These are phyloP conservation scores for Helicolenus hilgendorfi DNA, from an alignment of 2,797 vertebrate genomes.

Conservation along the genomic window DNA sequence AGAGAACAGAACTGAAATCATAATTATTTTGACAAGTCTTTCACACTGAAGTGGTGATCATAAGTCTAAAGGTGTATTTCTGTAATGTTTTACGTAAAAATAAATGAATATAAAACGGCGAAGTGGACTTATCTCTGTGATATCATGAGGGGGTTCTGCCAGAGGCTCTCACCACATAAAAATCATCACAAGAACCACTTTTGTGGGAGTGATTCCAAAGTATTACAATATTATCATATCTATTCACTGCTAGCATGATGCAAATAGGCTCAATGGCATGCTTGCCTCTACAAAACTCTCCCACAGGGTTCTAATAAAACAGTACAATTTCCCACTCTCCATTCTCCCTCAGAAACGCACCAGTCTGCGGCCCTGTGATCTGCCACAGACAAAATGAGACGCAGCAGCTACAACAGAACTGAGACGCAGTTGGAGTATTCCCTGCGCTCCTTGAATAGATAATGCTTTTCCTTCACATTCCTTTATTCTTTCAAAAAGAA, in stretches of 20 bases:
- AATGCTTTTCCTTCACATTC: conserved; percentile 91
- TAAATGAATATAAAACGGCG: conserved; percentile 13
- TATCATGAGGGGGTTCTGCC: conserved; percentile 37
- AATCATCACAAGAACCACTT: conserved; percentile 71
- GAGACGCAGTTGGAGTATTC: conserved; percentile 86
- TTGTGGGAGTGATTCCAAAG: conserved; percentile 72
- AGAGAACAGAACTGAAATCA: conserved; percentile 36
- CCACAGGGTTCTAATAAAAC: conserved; percentile 88
- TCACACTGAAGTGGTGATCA: neutral
- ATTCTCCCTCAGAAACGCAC: conserved; percentile 81
- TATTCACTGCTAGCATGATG: conserved; percentile 86
- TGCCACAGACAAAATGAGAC: conserved; percentile 91
- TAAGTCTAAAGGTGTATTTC: neutral
- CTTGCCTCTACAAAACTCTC: conserved; percentile 90
- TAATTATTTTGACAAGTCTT: conserved; percentile 32
- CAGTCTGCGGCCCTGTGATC: conserved; percentile 89
- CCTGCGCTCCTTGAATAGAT: conserved; percentile 91
- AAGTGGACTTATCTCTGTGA: conserved; percentile 28
- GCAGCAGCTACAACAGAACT: conserved; percentile 89
- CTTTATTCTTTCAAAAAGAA: conserved; percentile 93
- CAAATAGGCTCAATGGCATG: conserved; percentile 86
- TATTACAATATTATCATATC: conserved; percentile 86
- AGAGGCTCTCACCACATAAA: conserved; percentile 40
- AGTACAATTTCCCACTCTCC: conserved; percentile 85
- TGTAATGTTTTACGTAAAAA: conserved; percentile 31